phyloP scores from a whole-genome alignment of 2,888 invertebrate genomes.

The Pantelozetes paolii region DNA sequence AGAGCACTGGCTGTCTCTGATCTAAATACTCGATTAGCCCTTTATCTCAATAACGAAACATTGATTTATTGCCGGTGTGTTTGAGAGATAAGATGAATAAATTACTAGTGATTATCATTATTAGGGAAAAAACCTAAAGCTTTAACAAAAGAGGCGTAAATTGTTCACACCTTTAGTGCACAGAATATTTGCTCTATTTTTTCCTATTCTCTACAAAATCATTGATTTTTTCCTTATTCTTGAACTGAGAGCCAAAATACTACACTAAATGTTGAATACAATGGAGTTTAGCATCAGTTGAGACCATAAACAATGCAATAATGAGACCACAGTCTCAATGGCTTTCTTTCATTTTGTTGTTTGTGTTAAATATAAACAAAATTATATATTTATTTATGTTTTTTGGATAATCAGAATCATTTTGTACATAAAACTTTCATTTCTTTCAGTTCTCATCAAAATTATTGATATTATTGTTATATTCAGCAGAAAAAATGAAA shows the following conservation, averaged over 20 bases:
- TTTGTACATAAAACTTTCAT: too few species aligned
- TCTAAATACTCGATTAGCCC: constrained; percentile 32
- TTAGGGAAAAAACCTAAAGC: not conserved
- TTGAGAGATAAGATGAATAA: constrained; percentile 35
- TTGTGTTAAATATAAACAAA: not conserved
- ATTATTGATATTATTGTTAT: not conserved
- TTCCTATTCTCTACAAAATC: not conserved
- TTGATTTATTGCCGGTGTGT: constrained; percentile 31
- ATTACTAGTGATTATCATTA: constrained; percentile 30
- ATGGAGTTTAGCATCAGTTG: not conserved
- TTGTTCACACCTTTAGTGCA: constrained; percentile 30
- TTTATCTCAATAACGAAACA: constrained; percentile 33
- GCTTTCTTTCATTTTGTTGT: not conserved
- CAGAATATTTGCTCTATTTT: constrained; percentile 17
- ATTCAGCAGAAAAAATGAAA: not conserved
- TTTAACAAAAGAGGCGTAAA: constrained; percentile 33
- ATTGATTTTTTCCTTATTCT: constrained; percentile 25
- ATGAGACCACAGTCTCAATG: not conserved
- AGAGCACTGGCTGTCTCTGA: constrained; percentile 5
- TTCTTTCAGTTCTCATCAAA: too few species aligned
- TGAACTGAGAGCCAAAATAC: not conserved
- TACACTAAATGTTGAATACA: not conserved
- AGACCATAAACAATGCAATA: not conserved
- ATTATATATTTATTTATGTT: not conserved
- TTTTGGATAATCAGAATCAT: too few species aligned